Conservation (phyloP, 2,888 invertebrate species). For the Metallyticus violacea region DNA sequence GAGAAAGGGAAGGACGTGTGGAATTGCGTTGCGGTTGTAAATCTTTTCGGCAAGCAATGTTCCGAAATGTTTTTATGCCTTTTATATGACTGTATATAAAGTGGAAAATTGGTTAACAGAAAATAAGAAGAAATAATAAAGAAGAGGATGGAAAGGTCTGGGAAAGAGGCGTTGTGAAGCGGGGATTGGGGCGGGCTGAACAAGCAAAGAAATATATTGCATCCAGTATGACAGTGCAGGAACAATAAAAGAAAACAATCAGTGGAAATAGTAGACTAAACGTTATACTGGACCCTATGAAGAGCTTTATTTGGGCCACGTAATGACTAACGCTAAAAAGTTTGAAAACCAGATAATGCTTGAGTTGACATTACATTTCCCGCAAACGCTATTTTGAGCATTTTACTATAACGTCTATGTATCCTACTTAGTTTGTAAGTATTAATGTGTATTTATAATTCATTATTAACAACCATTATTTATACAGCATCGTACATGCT, state of each 20-base stretch:
- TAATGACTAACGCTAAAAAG: background rate
- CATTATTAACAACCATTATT: too few relatives aligned
- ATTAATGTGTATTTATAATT: too few relatives aligned
- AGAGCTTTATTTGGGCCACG: background rate
- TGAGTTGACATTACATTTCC: background rate
- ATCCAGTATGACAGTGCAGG: background rate
- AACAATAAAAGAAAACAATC: background rate
- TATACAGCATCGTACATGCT: too few relatives aligned
- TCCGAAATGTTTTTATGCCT: background rate
- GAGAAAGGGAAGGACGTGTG: background rate
- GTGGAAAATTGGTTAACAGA: constrained; percentile 8
- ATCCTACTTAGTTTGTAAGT: too few relatives aligned
- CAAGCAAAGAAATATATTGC: background rate
- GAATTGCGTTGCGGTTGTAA: background rate
- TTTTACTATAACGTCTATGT: too few relatives aligned
- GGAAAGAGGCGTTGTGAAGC: constrained; percentile 9
- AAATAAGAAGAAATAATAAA: constrained; percentile 7
- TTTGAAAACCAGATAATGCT: too few relatives aligned
- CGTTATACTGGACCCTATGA: background rate
- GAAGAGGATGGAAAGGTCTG: constrained; percentile 28
- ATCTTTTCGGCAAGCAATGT: background rate
- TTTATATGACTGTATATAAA: constrained; percentile 16
- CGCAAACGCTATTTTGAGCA: background rate
- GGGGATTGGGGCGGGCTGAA: background rate
- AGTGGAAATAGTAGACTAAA: background rate